Evolutionary conservation across 2,797 vertebrate genomes (phyloP).

Genomic region (Etheostoma nigrum): DNA sequence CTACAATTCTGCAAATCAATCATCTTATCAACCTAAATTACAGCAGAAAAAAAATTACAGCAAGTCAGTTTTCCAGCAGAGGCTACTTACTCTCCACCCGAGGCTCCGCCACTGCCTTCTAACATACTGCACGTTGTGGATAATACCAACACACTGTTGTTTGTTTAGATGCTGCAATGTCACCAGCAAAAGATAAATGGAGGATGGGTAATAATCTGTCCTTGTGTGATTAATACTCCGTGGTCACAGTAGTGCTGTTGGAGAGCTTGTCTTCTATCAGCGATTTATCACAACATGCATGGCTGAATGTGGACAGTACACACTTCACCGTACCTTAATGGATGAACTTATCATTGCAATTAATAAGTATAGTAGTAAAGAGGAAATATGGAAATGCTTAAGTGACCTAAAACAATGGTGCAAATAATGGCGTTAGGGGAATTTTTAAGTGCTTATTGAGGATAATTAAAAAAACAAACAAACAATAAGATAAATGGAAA

Average conservation of each 20-base stretch:
- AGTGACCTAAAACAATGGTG: background rate
- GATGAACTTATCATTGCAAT: conserved; percentile 45
- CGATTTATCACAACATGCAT: conserved; percentile 68
- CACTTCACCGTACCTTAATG: conserved; percentile 18
- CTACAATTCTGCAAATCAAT: conserved; percentile 20
- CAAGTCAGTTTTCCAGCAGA: conserved; percentile 19
- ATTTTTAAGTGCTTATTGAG: conserved; percentile 14
- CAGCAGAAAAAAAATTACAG: conserved; percentile 1
- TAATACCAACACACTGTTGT: conserved; percentile 51
- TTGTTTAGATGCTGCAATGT: conserved; percentile 68
- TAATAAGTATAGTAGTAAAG: conserved; percentile 28
- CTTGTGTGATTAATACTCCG: conserved; percentile 76
- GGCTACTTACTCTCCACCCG: conserved; percentile 15
- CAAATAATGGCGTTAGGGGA: background rate
- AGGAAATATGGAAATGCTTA: conserved; percentile 10
- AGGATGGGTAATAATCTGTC: conserved; percentile 76
- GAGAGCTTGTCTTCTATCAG: conserved; percentile 58
- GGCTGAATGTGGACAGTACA: conserved; percentile 31
- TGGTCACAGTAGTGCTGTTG: conserved; percentile 52
- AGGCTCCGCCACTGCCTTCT: conserved; percentile 20
- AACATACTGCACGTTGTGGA: conserved; percentile 33
- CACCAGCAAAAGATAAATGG: conserved; percentile 75
- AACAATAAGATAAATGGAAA: conserved; percentile 21
- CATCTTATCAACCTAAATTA: conserved; percentile 13
- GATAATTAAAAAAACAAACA: conserved; percentile 16